Evolutionary conservation across 1,140 invertebrate species (phyloP).

Genomic region (Frieseomelitta varia): DNA sequence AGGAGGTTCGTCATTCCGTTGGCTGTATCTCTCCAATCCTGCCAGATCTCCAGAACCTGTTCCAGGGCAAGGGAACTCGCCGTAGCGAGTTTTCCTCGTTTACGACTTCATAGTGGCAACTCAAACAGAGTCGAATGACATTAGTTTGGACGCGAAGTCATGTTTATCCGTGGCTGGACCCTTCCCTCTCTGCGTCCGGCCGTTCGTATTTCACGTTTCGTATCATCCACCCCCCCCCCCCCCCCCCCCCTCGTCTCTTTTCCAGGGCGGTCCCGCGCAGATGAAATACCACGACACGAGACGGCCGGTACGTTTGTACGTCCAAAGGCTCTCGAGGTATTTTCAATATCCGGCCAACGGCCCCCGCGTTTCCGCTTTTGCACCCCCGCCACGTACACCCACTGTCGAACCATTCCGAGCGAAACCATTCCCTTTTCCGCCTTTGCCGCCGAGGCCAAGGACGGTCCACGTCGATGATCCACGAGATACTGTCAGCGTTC

Average conservation of each 20-base stretch:
- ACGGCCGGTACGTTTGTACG: constrained; percentile 20
- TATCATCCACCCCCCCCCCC: neutral
- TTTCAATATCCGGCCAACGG: constrained; percentile 74
- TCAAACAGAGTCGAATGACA: constrained; percentile 31
- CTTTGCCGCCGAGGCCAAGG: constrained; percentile 30
- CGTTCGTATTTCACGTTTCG: constrained; percentile 39
- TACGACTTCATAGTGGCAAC: constrained; percentile 37
- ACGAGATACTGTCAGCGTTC: constrained; percentile 35
- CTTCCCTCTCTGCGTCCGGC: neutral
- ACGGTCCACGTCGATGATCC: constrained; percentile 36
- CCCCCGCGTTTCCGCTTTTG: constrained; percentile 60
- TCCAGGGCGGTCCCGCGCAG: neutral
- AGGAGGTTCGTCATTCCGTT: neutral
- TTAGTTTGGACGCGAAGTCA: constrained; percentile 50
- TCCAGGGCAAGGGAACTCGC: constrained; percentile 1
- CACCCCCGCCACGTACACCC: constrained; percentile 16
- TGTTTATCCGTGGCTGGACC: constrained; percentile 21
- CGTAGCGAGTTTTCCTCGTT: constrained; percentile 53
- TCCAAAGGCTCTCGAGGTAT: constrained; percentile 69
- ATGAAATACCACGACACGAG: constrained; percentile 43
- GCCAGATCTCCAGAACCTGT: neutral
- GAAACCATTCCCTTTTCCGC: constrained; percentile 41
- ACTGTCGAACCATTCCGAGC: neutral
- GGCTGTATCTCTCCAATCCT: neutral
- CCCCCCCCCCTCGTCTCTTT: neutral